Conservation (phyloP, 2,113 vertebrate genomes). For the Lutjanus erythropterus region DNA sequence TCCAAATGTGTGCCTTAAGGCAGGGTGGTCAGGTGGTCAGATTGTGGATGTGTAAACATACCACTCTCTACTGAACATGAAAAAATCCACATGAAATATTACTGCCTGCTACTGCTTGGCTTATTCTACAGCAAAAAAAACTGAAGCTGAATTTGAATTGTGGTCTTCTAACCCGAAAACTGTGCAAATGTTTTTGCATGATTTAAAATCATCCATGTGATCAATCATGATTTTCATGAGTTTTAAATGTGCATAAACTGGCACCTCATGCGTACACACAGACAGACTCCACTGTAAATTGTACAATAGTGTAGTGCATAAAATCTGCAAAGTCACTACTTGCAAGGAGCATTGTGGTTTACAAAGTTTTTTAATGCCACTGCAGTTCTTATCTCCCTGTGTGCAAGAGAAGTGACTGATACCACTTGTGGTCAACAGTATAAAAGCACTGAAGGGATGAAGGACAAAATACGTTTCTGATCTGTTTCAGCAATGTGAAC, state of each 20-base stretch:
- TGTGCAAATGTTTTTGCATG: too few relatives aligned
- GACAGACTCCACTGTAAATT: neutral
- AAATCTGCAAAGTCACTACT: conserved; percentile 34
- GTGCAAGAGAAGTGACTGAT: neutral
- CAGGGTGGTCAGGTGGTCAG: neutral
- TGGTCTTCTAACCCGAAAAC: too few relatives aligned
- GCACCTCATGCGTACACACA: neutral
- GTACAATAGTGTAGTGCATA: too few relatives aligned
- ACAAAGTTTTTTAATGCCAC: neutral
- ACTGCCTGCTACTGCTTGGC: neutral
- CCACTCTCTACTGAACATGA: neutral
- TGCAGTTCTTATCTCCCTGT: neutral
- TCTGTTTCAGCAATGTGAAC: neutral
- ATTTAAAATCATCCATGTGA: neutral
- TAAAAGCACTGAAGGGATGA: neutral
- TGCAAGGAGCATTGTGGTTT: neutral
- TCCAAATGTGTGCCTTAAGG: neutral
- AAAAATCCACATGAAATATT: neutral
- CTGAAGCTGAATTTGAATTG: too few relatives aligned
- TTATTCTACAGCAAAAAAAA: neutral
- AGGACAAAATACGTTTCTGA: neutral
- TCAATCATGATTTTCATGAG: neutral
- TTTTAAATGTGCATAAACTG: neutral
- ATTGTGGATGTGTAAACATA: neutral
- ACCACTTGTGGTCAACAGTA: neutral